Evolutionary conservation across 2,888 invertebrate species (phyloP).

Genomic region (Kuschelorhynchus macadamiae): DNA sequence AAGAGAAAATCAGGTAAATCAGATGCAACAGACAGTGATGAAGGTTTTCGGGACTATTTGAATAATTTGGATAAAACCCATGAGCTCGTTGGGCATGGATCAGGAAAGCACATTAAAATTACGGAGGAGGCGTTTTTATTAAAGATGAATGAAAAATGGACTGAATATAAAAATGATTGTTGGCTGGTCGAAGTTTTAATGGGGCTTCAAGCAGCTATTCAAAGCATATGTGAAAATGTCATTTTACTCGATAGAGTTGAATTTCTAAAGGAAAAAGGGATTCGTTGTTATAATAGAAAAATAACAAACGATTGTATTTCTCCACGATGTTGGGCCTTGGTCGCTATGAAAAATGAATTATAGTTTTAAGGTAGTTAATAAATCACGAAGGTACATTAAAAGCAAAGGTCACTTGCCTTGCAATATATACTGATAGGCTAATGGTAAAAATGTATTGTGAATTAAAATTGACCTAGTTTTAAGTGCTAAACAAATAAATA

Average conservation of each 20-base stretch:
- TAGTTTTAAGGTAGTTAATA: not conserved
- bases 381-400: not conserved
- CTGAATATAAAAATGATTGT: slow-evolving; percentile 59
- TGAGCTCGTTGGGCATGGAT: slow-evolving; percentile 32
- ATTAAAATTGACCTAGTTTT: too few relatives aligned
- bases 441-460: too few relatives aligned
- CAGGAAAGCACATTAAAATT: slow-evolving; percentile 20
- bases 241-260: slow-evolving; percentile 72
- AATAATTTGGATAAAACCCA: slow-evolving; percentile 60
- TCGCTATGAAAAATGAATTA: slow-evolving; percentile 29
- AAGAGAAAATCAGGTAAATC: slow-evolving; percentile 64
- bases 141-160: slow-evolving; percentile 63
- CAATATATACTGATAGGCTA: too few relatives aligned
- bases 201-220: slow-evolving; percentile 69
- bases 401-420: not conserved
- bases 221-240: slow-evolving; percentile 74
- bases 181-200: slow-evolving; percentile 66
- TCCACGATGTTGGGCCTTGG: slow-evolving; percentile 76
- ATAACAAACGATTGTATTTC: slow-evolving; percentile 76
- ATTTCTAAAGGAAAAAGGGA: slow-evolving; percentile 66
- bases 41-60: slow-evolving; percentile 59
- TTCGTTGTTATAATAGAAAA: slow-evolving; percentile 71
- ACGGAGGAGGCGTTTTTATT: slow-evolving; percentile 53
- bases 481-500: too few relatives aligned
- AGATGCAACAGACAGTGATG: slow-evolving; percentile 46